Evolutionary conservation across 2,797 vertebrate genomes (phyloP).

Genomic region (Glyptemys insculpta): DNA sequence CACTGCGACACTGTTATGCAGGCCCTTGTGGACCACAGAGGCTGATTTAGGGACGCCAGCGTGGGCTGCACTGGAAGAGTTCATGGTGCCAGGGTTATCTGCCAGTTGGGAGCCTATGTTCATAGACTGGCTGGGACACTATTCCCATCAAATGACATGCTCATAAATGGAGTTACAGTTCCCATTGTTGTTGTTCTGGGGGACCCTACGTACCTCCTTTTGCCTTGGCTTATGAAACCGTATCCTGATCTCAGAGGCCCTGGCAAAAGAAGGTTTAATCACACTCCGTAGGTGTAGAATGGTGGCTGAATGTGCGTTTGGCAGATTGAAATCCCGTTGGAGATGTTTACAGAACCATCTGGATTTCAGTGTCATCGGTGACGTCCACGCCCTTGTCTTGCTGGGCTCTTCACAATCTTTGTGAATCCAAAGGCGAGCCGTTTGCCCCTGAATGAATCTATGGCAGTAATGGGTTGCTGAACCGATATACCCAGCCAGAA

Average conservation of each 20-base stretch:
- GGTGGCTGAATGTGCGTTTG: neutral
- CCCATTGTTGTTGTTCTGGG: neutral
- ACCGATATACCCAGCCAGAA: neutral
- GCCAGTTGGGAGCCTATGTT: neutral
- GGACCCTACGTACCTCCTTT: neutral
- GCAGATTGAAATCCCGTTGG: neutral
- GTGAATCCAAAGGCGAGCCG: neutral
- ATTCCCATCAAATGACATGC: neutral
- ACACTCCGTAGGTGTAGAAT: too few species aligned
- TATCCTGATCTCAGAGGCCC: neutral
- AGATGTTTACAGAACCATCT: neutral
- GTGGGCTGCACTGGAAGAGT: neutral
- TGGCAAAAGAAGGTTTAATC: neutral
- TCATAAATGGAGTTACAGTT: neutral
- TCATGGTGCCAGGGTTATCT: neutral
- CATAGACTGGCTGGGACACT: neutral
- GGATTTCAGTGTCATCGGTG: neutral
- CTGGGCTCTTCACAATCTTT: neutral
- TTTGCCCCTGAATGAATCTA: neutral
- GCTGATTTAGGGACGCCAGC: neutral
- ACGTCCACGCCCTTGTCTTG: neutral
- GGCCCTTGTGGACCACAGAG: neutral
- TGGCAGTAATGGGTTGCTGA: neutral
- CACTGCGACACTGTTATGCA: neutral
- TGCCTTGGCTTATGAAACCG: neutral